phyloP scores from a whole-genome alignment of 1,140 invertebrate genomes.

The Zaprionus inermis region DNA sequence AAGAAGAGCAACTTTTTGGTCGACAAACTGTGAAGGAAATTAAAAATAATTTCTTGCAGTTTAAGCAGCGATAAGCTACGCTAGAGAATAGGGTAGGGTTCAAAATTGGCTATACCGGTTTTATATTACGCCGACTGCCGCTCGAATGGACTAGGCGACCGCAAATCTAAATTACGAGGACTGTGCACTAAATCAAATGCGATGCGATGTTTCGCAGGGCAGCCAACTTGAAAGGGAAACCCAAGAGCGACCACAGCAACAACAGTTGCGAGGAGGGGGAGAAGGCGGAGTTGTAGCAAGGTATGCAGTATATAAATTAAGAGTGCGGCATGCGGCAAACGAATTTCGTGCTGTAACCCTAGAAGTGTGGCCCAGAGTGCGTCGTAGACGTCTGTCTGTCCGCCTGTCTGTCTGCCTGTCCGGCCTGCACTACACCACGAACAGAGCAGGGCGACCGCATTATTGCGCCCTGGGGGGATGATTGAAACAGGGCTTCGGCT shows the following conservation, averaged over 20 bases:
- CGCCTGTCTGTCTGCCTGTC: conserved; percentile 8
- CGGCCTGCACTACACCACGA: too few relatives aligned
- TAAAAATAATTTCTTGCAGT: conserved; percentile 62
- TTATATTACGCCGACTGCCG: conserved; percentile 23
- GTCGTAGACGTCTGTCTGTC: conserved; percentile 17
- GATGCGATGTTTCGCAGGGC: conserved; percentile 21
- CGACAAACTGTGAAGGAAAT: conserved; percentile 59
- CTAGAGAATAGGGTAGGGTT: background rate
- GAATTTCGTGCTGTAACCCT: conserved; percentile 73
- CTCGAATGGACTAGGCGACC: conserved; percentile 54
- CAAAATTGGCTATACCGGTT: conserved; percentile 24
- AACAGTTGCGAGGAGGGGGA: background rate
- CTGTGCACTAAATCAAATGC: conserved; percentile 73
- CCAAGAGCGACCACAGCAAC: conserved; percentile 66
- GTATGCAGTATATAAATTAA: conserved; percentile 68
- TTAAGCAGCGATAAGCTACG: conserved; percentile 6
- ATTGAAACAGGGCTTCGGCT: conserved; percentile 49
- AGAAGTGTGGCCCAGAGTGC: conserved; percentile 71
- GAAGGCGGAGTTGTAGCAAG: conserved; percentile 40
- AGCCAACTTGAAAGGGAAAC: conserved; percentile 65
- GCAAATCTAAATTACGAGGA: conserved; percentile 79
- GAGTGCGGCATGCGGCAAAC: conserved; percentile 59
- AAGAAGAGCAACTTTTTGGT: background rate
- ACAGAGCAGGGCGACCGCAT: conserved; percentile 63
- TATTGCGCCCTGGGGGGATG: conserved; percentile 78